These are phyloP conservation scores for Neoseiulus cucumeris DNA, from an alignment of 1,140 invertebrate genomes.

Conservation along the genomic window DNA sequence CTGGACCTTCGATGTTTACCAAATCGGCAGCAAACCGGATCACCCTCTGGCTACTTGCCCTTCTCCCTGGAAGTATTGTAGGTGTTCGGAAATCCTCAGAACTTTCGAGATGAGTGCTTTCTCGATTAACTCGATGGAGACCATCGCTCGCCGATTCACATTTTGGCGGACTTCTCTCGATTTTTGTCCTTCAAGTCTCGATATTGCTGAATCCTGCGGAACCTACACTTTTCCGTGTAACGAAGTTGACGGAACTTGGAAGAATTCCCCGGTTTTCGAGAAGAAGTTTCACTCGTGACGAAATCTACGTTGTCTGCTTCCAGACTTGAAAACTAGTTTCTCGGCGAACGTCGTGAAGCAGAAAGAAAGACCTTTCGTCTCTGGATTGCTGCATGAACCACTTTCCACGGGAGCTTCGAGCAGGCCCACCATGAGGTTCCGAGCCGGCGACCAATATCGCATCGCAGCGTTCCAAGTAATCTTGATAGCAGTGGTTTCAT, in stretches of 20 bases:
- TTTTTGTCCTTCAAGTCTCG: too few relatives aligned
- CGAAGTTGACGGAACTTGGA: too few relatives aligned
- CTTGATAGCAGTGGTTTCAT: not conserved
- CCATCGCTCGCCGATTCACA: too few relatives aligned
- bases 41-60: not conserved
- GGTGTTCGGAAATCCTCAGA: not conserved
- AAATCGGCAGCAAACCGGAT: not conserved
- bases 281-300: too few relatives aligned
- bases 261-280: too few relatives aligned
- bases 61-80: not conserved
- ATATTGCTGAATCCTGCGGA: too few relatives aligned
- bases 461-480: not conserved
- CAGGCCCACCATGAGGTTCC: not conserved
- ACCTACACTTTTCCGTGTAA: too few relatives aligned
- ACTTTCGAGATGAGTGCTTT: too few relatives aligned
- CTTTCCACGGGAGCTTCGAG: not conserved
- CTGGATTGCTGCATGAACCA: not conserved
- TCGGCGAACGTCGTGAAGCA: not conserved
- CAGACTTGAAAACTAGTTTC: not conserved
- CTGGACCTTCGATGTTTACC: slow-evolving; percentile 3
- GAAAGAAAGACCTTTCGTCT: not conserved
- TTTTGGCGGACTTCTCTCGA: too few relatives aligned
- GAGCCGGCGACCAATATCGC: not conserved
- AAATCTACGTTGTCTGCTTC: not conserved
- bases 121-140: too few relatives aligned